Conservation (phyloP, 2,797 vertebrate species). For the Poeciliopsis gracilis region DNA sequence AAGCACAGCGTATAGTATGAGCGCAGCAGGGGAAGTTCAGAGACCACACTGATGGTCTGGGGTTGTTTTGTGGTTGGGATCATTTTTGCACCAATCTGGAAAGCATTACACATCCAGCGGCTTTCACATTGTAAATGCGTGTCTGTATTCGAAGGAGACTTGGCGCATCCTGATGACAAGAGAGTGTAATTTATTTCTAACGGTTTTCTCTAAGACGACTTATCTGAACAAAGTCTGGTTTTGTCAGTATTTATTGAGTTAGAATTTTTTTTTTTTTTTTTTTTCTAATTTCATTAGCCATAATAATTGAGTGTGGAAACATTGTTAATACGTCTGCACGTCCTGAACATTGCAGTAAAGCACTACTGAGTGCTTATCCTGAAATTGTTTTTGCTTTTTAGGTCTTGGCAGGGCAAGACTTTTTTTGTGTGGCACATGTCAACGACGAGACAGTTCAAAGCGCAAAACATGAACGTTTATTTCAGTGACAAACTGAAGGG, state of each 20-base stretch:
- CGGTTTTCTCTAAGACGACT: conserved; percentile 11
- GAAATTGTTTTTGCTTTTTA: conserved; percentile 34
- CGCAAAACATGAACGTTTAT: neutral
- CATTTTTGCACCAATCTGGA: conserved; percentile 73
- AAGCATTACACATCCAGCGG: conserved; percentile 72
- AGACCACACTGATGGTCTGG: conserved; percentile 73
- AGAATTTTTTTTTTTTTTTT: neutral
- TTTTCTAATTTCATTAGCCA: conserved; percentile 13
- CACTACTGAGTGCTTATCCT: neutral
- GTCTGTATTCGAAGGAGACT: conserved; percentile 52
- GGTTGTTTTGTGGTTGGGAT: conserved; percentile 63
- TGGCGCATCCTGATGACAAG: conserved; percentile 70
- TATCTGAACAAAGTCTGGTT: conserved; percentile 5
- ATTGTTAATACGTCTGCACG: conserved; percentile 46
- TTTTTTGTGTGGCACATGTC: neutral
- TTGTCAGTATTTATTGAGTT: neutral
- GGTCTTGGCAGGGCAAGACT: conserved; percentile 37
- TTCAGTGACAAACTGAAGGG: neutral
- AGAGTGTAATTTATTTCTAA: conserved; percentile 49
- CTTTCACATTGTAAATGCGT: conserved; percentile 57
- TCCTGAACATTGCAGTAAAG: conserved; percentile 8
- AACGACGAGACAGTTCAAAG: neutral
- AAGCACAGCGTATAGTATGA: conserved; percentile 57
- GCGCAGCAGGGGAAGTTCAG: conserved; percentile 69
- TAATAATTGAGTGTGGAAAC: conserved; percentile 39